phyloP scores from a whole-genome alignment of 2,797 vertebrate species.

The Coranthus polyacanthus region DNA sequence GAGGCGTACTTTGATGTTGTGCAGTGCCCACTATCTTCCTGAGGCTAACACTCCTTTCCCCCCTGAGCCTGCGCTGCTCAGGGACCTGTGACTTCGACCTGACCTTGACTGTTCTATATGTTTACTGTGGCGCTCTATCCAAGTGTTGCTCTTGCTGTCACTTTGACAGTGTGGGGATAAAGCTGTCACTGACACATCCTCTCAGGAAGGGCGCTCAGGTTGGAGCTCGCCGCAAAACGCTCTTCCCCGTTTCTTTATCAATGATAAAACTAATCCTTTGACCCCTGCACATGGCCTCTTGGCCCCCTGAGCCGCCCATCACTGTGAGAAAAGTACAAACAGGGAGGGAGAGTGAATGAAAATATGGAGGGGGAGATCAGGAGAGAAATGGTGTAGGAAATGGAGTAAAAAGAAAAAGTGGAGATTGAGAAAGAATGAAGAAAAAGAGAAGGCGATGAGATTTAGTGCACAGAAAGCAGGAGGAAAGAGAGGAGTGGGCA shows the following conservation, averaged over 20 bases:
- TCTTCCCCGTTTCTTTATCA: slow-evolving; percentile 59
- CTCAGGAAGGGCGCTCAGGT: slow-evolving; percentile 58
- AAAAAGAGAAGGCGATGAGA: slow-evolving; percentile 38
- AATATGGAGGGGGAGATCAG: not conserved
- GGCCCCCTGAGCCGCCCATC: slow-evolving; percentile 17
- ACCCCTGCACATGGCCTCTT: slow-evolving; percentile 21
- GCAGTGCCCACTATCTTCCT: slow-evolving; percentile 48
- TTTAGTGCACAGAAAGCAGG: too few relatives aligned
- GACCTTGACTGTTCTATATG: slow-evolving; percentile 57
- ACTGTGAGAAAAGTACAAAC: slow-evolving; percentile 57
- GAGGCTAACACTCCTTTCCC: slow-evolving; percentile 38
- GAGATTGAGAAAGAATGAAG: slow-evolving; percentile 11
- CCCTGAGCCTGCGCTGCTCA: not conserved
- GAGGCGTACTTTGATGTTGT: slow-evolving; percentile 34
- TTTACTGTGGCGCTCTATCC: slow-evolving; percentile 24
- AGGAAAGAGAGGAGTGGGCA: slow-evolving; percentile 39
- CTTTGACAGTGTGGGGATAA: slow-evolving; percentile 64
- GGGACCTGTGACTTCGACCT: slow-evolving; percentile 58
- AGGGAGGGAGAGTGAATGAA: not conserved
- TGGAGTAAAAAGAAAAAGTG: not conserved
- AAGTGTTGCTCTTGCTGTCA: slow-evolving; percentile 40
- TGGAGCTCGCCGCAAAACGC: slow-evolving; percentile 16
- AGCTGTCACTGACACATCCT: slow-evolving; percentile 77
- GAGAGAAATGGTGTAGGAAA: not conserved
- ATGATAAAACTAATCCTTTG: slow-evolving; percentile 66